Conservation (phyloP, 2,888 invertebrate genomes). For the Glaucopsyche alexis region DNA sequence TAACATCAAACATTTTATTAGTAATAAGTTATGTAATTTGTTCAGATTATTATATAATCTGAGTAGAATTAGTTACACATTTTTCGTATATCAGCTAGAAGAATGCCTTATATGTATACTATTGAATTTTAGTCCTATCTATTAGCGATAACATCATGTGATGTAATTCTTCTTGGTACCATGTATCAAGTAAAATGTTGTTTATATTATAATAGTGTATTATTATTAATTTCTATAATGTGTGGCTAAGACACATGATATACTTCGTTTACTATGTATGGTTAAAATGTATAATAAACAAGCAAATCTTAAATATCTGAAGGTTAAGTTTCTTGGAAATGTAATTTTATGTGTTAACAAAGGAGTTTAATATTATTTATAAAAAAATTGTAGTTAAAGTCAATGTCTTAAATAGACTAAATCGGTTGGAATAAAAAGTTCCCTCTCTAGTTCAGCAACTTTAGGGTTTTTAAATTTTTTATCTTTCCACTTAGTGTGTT, state of each 20-base stretch:
- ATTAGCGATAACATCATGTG: slow-evolving; percentile 45
- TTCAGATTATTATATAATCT: slow-evolving; percentile 26
- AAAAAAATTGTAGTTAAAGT: slow-evolving; percentile 12
- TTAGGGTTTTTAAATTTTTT: slow-evolving; percentile 10
- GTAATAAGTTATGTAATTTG: background rate
- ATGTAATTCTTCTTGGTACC: slow-evolving; percentile 60
- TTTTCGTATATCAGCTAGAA: slow-evolving; percentile 6
- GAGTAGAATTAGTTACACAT: slow-evolving; percentile 8
- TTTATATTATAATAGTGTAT: slow-evolving; percentile 40
- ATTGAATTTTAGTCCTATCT: slow-evolving; percentile 32
- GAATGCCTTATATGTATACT: slow-evolving; percentile 19
- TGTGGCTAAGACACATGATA: background rate
- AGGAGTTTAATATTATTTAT: background rate
- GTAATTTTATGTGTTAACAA: background rate
- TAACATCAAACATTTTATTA: background rate
- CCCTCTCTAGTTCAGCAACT: slow-evolving; percentile 32
- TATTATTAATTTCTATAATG: slow-evolving; percentile 22
- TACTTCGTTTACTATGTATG: background rate
- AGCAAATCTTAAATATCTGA: background rate
- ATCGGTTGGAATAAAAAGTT: background rate
- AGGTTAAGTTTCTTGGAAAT: background rate
- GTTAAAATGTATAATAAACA: background rate
- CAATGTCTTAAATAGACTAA: background rate
- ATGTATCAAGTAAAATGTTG: slow-evolving; percentile 53
- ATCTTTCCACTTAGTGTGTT: slow-evolving; percentile 41